phyloP scores from a whole-genome alignment of 2,113 vertebrate genomes.

The Aviceda subcristata region DNA sequence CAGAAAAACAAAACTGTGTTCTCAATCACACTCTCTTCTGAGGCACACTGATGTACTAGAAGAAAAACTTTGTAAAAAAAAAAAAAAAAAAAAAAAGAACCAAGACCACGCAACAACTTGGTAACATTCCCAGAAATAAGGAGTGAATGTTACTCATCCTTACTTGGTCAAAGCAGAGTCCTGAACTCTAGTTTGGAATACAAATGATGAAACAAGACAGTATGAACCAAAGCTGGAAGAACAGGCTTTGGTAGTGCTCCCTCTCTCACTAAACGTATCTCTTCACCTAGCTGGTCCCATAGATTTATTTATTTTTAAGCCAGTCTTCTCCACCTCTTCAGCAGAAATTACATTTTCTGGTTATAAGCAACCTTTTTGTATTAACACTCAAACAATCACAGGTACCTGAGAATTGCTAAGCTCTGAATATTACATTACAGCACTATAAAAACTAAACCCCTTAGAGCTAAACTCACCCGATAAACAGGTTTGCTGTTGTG shows the following conservation, averaged over 20 bases:
- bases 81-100: not conserved
- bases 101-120: not conserved
- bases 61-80: not conserved
- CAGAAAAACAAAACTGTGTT: not conserved
- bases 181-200: not conserved
- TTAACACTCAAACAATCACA: not conserved
- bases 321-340: not conserved
- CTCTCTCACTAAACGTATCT: not conserved
- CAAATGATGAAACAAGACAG: not conserved
- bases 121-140: not conserved
- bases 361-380: not conserved
- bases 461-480: slow-evolving; percentile 75
- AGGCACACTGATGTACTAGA: not conserved
- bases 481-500: slow-evolving; percentile 98
- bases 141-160: not conserved
- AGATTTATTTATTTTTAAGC: not conserved
- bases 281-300: not conserved
- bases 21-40: not conserved
- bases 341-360: not conserved
- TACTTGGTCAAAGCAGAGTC: not conserved
- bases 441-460: not conserved
- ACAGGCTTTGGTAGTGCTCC: not conserved
- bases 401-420: not conserved
- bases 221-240: not conserved
- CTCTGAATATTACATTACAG: not conserved